Base-by-base conservation (phyloP, 2,113 vertebrate species). In the Saguinus imperator region DNA sequence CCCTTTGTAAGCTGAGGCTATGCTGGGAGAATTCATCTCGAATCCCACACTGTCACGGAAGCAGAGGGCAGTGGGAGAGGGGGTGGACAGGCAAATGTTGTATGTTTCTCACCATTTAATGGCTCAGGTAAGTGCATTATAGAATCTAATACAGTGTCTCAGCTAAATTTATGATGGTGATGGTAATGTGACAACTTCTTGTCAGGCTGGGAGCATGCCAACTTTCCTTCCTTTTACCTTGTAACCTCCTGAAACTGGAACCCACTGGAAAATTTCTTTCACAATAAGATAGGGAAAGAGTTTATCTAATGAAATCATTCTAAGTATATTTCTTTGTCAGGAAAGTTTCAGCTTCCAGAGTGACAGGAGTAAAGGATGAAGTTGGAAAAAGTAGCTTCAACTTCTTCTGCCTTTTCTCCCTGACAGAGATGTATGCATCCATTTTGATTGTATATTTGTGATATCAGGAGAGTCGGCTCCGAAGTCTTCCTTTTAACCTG, bases 201-300 rank as follows among this genome's bases (percentile, higher is more conserved):
- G 80, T 89, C 55, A 43, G 77, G 13, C 35, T 48, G 84, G 66
- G 68, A 92, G 45, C 21, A 2, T 27, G 68, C 84, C 76, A 75
- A 43, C 40, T 94, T 94, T 96, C 90, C 87, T 96, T 90, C 72
- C n/a, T 82, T 61, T 14, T 75, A 57, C 80, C 72, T 66, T 23
- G 23, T 87, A 32, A 58, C 79, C 96, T 97, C 84, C 50, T 68
- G 89, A 97, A 96, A 96, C 72, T 29, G 68, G 77, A 97, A 80
- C 12, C 89, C 13, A 3, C 84, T 96, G 97, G 92, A 97, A 97
- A 96, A 96, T 96, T 95, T 89, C 95, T 90, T 77, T 76, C 81
- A 55, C 80, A 4, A 43, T 68, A 23, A 95, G 94, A 94, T 43
- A 45, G 32, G 80, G 89, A 68, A 88, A 82, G 83, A 79, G 84